Percentiles rank a stretch among this genome's conserved stretches.
Evolutionary conservation across 2,888 invertebrate species (phyloP).

Genomic region (Lepidonotus clava): DNA sequence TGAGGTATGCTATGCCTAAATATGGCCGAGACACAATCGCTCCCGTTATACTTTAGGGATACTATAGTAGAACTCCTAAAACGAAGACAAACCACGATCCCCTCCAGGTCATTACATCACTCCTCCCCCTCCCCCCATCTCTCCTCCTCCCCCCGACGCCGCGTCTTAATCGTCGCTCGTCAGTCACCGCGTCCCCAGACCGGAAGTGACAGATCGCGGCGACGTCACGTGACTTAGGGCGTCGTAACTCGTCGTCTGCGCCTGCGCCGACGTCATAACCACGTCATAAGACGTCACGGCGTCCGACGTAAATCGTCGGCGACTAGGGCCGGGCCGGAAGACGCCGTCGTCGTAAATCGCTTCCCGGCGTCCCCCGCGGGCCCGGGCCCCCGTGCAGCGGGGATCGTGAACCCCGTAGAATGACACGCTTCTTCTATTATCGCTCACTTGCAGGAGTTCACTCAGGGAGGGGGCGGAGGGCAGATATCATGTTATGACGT

Average conservation of each 20-base stretch:
- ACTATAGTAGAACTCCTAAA: too few relatives aligned
- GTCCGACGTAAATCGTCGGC: background rate
- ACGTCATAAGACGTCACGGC: constrained; percentile 33
- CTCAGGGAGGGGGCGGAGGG: too few relatives aligned
- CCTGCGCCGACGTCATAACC: background rate
- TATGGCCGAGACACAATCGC: too few relatives aligned
- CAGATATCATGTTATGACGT: too few relatives aligned
- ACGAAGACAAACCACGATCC: too few relatives aligned
- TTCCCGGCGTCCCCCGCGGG: constrained; percentile 3
- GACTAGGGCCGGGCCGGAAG: constrained; percentile 26
- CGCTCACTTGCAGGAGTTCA: background rate
- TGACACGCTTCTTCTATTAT: constrained; percentile 15
- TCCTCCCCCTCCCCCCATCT: too few relatives aligned
- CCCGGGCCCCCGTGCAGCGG: background rate
- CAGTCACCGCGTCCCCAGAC: constrained; percentile 1
- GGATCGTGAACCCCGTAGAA: constrained; percentile 20
- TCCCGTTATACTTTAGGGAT: too few relatives aligned
- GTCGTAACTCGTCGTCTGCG: background rate
- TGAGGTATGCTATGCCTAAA: too few relatives aligned
- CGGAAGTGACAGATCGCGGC: constrained; percentile 38
- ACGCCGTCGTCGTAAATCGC: constrained; percentile 7
- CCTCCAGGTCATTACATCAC: too few relatives aligned
- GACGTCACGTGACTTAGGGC: constrained; percentile 21
- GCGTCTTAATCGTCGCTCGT: constrained; percentile 19
- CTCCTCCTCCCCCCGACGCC: background rate